A percentile compares a stretch with the other conserved stretches of the same genome.
Conservation (phyloP, 1,140 invertebrate species). For the Phortica variegata region DNA sequence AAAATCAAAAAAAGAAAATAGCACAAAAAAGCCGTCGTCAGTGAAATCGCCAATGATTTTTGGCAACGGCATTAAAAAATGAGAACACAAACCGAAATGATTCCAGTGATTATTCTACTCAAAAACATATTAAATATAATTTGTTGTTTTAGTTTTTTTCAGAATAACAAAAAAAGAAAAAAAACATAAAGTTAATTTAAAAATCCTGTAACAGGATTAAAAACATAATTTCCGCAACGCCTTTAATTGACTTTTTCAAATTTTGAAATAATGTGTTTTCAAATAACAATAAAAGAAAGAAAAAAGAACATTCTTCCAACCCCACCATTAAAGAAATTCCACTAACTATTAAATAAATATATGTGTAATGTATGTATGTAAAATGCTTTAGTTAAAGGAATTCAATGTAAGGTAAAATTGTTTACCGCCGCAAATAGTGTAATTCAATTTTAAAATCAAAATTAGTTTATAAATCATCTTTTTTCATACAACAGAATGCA, state of each 20-base stretch:
- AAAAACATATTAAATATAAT: constrained; percentile 42
- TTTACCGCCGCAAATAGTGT: too few species aligned
- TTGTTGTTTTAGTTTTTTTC: constrained; percentile 32
- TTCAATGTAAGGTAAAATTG: too few species aligned
- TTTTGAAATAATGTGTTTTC: neutral
- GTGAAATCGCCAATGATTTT: constrained; percentile 9
- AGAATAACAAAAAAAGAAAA: constrained; percentile 8
- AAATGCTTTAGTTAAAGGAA: too few species aligned
- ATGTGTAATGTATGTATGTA: too few species aligned
- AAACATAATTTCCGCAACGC: constrained; percentile 28
- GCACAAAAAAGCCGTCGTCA: constrained; percentile 30
- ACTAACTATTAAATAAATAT: too few species aligned
- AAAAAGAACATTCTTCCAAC: neutral
- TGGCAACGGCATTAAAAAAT: too few species aligned
- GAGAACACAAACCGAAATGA: constrained; percentile 18
- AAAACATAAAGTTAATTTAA: constrained; percentile 12
- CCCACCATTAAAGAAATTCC: neutral
- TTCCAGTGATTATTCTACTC: constrained; percentile 52
- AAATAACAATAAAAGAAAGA: neutral
- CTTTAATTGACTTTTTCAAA: constrained; percentile 10
- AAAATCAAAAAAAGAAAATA: constrained; percentile 29
- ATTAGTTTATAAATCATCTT: too few species aligned
- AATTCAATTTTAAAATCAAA: too few species aligned
- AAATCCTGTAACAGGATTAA: constrained; percentile 53
- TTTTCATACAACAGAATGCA: too few species aligned